These are phyloP conservation scores for Hemicentrotus pulcherrimus DNA, from an alignment of 35 echinoderm and acorn worm species.

Conservation along the genomic window DNA sequence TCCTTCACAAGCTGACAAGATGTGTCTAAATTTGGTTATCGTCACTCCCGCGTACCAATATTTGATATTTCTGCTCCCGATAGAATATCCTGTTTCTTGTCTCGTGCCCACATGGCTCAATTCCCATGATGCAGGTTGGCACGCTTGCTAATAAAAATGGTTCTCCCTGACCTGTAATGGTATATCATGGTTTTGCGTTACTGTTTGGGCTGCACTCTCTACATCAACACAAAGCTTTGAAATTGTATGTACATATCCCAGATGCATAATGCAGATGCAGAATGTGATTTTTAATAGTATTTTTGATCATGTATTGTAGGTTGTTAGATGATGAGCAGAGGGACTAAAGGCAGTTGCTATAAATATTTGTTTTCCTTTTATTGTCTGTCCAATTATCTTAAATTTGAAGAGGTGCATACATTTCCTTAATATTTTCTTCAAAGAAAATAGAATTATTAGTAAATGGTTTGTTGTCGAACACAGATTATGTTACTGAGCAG, in stretches of 20 bases:
- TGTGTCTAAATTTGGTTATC: slow-evolving; percentile 7
- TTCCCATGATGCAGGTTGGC: neutral
- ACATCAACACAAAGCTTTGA: neutral
- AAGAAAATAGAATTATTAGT: no score
- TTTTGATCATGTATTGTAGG: no score
- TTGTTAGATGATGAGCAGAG: no score
- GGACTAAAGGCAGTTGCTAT: no score
- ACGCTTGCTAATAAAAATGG: neutral
- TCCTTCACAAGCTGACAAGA: neutral
- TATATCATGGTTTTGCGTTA: neutral
- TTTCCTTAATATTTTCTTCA: no score
- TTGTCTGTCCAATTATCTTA: no score
- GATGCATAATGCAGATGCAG: no score
- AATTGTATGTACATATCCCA: neutral
- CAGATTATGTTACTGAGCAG: no score
- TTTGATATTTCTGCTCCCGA: neutral
- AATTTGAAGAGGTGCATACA: no score
- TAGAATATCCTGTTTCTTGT: neutral
- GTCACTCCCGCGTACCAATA: neutral
- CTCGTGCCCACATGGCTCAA: neutral
- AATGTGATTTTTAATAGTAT: no score
- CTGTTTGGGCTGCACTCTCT: neutral
- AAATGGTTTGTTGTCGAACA: no score
- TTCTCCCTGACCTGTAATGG: neutral
- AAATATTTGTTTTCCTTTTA: no score